phyloP scores from a whole-genome alignment of 2,797 vertebrate genomes.

The Lepilemur ruficaudatus region DNA sequence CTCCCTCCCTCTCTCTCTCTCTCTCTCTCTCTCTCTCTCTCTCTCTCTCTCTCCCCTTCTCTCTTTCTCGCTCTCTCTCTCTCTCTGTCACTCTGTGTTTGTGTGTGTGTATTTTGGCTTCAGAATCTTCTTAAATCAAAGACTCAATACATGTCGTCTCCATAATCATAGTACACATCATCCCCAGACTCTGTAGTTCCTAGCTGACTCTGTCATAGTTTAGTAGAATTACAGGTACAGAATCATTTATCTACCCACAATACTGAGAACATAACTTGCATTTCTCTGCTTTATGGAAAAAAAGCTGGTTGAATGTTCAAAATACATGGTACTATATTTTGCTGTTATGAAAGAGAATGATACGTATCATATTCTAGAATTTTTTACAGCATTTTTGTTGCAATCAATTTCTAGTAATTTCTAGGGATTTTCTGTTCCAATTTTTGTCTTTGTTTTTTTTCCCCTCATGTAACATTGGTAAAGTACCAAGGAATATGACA shows the following conservation, averaged over 20 bases:
- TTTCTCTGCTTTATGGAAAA: conserved; percentile 81
- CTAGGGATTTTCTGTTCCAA: conserved; percentile 86
- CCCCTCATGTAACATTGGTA: conserved; percentile 82
- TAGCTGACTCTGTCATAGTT: conserved; percentile 79
- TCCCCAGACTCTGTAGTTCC: conserved; percentile 60
- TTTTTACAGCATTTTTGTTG: conserved; percentile 86
- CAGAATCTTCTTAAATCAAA: conserved; percentile 75
- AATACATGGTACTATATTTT: conserved; percentile 82
- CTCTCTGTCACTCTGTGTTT: background rate
- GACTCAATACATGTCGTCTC: conserved; percentile 71
- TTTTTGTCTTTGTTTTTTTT: conserved; percentile 72
- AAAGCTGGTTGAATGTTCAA: conserved; percentile 80
- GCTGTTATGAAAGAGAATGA: conserved; percentile 84
- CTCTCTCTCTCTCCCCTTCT: no score
- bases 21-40: no score
- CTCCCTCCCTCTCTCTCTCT: no score
- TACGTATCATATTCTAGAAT: conserved; percentile 82
- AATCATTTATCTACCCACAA: conserved; percentile 74
- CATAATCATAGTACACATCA: conserved; percentile 75
- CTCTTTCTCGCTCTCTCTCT: background rate
- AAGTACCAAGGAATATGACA: conserved; percentile 83
- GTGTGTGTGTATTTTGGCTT: conserved; percentile 48
- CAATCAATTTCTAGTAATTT: conserved; percentile 84
- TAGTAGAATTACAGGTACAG: conserved; percentile 77
- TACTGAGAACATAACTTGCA: conserved; percentile 71